A percentile compares a stretch with the other conserved stretches of the same genome.
These are phyloP conservation scores for Trissolcus brochymenae DNA, from an alignment of 2,888 invertebrate genomes.

Conservation along the genomic window DNA sequence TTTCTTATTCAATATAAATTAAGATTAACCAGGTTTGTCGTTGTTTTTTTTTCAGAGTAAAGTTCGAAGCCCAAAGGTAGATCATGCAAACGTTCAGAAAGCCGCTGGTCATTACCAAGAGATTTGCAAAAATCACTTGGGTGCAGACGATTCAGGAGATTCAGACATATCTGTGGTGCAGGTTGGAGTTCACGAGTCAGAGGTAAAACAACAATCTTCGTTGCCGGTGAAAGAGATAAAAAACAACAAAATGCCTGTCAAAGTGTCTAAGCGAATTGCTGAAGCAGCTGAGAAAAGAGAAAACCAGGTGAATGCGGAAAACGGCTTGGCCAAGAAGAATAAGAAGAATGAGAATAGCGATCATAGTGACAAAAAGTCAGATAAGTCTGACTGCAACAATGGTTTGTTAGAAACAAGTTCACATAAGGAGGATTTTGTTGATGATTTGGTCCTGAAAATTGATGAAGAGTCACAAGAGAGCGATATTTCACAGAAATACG, in stretches of 20 bases:
- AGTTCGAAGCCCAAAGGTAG: conserved; percentile 29
- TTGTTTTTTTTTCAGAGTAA: conserved; percentile 27
- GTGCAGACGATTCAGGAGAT: neutral
- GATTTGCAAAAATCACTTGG: conserved; percentile 23
- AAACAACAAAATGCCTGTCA: conserved; percentile 15
- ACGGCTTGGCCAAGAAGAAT: conserved; percentile 34
- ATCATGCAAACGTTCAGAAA: conserved; percentile 15
- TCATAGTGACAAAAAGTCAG: conserved; percentile 28
- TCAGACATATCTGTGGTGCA: conserved; percentile 32
- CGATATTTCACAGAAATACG: neutral
- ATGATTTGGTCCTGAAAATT: conserved; percentile 20
- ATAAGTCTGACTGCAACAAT: conserved; percentile 29
- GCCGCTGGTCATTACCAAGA: conserved; percentile 25
- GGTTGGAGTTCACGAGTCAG: conserved; percentile 21
- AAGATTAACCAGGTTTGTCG: too few species aligned
- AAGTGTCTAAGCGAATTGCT: conserved; percentile 24
- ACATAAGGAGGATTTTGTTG: conserved; percentile 23
- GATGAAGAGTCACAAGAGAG: conserved; percentile 22
- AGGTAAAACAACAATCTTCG: conserved; percentile 21
- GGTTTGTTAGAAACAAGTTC: neutral
- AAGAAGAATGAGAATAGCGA: conserved; percentile 49
- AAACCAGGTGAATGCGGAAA: conserved; percentile 33
- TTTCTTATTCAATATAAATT: neutral
- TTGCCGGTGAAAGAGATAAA: conserved; percentile 38
- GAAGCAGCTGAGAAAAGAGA: conserved; percentile 38